A percentile compares a stretch with the other conserved stretches of the same genome.
phyloP scores from a whole-genome alignment of 1,140 invertebrate genomes.

The Dinothrombium tinctorium region DNA sequence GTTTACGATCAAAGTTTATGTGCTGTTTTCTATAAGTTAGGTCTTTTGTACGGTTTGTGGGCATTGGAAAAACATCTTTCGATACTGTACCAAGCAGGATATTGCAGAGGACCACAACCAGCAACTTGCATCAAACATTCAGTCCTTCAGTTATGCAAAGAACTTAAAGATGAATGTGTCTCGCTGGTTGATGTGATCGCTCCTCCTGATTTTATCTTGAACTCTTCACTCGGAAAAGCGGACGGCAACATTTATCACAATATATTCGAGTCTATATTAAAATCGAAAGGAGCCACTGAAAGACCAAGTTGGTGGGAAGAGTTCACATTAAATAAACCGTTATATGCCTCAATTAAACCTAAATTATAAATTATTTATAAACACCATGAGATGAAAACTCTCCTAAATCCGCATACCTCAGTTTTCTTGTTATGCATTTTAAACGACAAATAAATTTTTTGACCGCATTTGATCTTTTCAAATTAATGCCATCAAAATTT shows the following conservation, averaged over 20 bases:
- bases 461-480: no score
- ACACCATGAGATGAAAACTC: no score
- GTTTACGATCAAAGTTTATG: constrained; percentile 1
- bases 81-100: constrained; percentile 15
- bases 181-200: constrained; percentile 57
- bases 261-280: constrained; percentile 21
- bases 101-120: constrained; percentile 17
- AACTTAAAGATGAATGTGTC: constrained; percentile 44
- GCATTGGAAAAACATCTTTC: constrained; percentile 14
- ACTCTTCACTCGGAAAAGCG: constrained; percentile 48
- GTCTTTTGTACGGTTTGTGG: constrained; percentile 16
- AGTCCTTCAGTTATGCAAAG: constrained; percentile 34
- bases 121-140: constrained; percentile 27
- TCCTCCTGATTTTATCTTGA: constrained; percentile 60
- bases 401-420: no score
- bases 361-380: no score
- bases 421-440: no score
- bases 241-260: constrained; percentile 55
- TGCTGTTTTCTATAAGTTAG: constrained; percentile 10
- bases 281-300: constrained; percentile 19
- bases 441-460: no score
- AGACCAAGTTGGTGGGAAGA: constrained; percentile 22
- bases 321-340: no score
- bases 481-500: no score
- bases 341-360: no score